Evolutionary conservation across 2,797 vertebrate species (phyloP).

Genomic region (Liasis olivaceus): DNA sequence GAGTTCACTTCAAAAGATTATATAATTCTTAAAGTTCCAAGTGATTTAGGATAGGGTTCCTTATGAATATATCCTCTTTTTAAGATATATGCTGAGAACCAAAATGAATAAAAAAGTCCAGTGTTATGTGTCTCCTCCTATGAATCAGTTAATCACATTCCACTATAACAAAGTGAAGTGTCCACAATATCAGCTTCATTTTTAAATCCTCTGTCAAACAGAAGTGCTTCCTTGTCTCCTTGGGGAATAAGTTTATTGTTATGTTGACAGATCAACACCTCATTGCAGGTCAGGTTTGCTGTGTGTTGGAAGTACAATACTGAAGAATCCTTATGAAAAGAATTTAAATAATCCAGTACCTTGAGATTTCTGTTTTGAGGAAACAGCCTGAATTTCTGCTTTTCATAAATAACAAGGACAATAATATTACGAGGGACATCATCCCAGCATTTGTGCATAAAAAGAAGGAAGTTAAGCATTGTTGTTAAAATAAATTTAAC

Average conservation of each 20-base stretch:
- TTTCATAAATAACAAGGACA: not conserved
- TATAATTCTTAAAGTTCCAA: too few relatives aligned
- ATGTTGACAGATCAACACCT: conserved; percentile 63
- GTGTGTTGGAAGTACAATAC: conserved; percentile 55
- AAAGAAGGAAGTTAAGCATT: conserved; percentile 6
- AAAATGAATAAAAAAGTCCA: conserved; percentile 45
- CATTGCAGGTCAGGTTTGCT: conserved; percentile 56
- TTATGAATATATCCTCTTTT: too few relatives aligned
- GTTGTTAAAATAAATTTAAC: too few relatives aligned
- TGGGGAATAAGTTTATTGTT: conserved; percentile 55
- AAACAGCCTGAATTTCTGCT: conserved; percentile 16
- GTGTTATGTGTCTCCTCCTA: conserved; percentile 54
- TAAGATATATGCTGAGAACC: conserved; percentile 2
- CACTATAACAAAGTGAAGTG: conserved; percentile 51
- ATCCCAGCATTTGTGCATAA: not conserved
- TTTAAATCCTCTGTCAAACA: conserved; percentile 62
- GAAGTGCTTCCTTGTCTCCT: conserved; percentile 52
- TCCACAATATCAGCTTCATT: conserved; percentile 40
- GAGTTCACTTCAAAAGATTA: too few relatives aligned
- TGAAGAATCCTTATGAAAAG: conserved; percentile 45
- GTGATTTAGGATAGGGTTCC: too few relatives aligned
- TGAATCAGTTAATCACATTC: conserved; percentile 41
- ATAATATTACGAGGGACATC: conserved; percentile 20
- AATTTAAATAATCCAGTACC: conserved; percentile 48
- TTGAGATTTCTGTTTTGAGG: conserved; percentile 20